Evolutionary conservation across 1,140 invertebrate species (phyloP).

Genomic region (Streblospio benedicti): DNA sequence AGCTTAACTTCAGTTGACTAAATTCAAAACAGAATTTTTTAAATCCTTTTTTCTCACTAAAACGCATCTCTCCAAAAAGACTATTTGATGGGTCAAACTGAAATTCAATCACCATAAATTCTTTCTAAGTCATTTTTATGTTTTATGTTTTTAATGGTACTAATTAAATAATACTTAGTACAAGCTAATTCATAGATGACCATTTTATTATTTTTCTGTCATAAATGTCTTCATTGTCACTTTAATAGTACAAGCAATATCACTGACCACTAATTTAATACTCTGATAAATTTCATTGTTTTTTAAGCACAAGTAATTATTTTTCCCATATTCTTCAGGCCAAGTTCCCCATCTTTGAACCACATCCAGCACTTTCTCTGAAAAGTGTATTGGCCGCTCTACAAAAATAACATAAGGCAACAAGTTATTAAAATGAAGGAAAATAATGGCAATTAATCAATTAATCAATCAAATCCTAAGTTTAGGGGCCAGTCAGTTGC

Average conservation of each 20-base stretch:
- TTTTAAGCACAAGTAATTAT: constrained; percentile 23
- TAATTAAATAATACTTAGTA: too few species aligned
- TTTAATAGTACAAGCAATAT: too few species aligned
- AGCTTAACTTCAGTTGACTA: constrained; percentile 64
- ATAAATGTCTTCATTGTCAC: too few species aligned
- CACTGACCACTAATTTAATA: constrained; percentile 49
- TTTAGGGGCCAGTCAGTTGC: too few species aligned
- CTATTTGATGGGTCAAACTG: constrained; percentile 54
- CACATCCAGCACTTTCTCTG: constrained; percentile 63
- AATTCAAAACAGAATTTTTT: constrained; percentile 70
- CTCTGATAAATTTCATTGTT: constrained; percentile 50
- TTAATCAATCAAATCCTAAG: too few species aligned
- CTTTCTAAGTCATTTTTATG: too few species aligned
- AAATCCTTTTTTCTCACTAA: constrained; percentile 69
- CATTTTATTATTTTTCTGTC: too few species aligned
- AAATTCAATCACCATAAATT: constrained; percentile 16
- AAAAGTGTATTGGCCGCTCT: constrained; percentile 66
- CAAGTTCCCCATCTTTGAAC: constrained; percentile 72
- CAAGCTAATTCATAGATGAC: too few species aligned
- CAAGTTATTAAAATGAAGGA: too few species aligned
- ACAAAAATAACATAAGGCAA: constrained; percentile 8
- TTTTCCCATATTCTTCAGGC: constrained; percentile 52
- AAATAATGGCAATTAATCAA: too few species aligned
- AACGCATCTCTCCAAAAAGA: constrained; percentile 63
- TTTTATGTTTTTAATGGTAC: too few species aligned